These are phyloP conservation scores for Polyommatus iphigenia DNA, from an alignment of 2,888 invertebrate genomes.

Conservation along the genomic window DNA sequence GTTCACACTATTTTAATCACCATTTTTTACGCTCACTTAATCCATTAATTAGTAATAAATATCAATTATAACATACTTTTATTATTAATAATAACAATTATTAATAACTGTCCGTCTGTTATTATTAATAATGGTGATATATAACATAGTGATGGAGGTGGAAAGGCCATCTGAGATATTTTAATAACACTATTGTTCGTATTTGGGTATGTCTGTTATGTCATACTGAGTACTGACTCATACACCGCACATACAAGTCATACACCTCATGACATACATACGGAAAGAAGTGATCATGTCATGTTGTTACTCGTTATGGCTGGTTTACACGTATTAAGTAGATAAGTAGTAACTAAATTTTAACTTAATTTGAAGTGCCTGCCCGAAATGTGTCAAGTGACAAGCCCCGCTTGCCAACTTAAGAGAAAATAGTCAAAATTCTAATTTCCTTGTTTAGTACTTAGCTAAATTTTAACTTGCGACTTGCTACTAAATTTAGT, in stretches of 20 bases:
- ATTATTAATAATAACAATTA: not conserved
- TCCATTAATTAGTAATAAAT: not conserved
- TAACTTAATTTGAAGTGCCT: no score
- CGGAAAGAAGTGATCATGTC: not conserved
- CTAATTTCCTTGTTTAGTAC: no score
- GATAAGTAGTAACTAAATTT: no score
- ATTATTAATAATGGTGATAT: not conserved
- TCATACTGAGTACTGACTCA: conserved; percentile 13
- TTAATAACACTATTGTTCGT: conserved; percentile 18
- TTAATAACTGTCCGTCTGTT: not conserved
- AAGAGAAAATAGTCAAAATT: no score
- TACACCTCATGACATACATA: conserved; percentile 12
- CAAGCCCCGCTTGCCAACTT: no score
- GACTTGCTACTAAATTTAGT: no score
- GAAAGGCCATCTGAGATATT: conserved; percentile 14
- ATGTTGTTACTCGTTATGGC: no score
- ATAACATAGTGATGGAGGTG: not conserved
- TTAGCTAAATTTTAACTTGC: no score
- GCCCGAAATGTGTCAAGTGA: no score
- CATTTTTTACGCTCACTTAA: not conserved
- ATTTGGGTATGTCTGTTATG: conserved; percentile 16
- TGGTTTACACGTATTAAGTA: no score
- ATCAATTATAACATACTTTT: conserved; percentile 4
- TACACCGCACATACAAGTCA: not conserved
- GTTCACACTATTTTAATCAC: not conserved